Evolutionary conservation across 2,113 vertebrate genomes (phyloP), one percentile per base, ranked within the genome.

Genomic region (Phycodurus eques): DNA sequence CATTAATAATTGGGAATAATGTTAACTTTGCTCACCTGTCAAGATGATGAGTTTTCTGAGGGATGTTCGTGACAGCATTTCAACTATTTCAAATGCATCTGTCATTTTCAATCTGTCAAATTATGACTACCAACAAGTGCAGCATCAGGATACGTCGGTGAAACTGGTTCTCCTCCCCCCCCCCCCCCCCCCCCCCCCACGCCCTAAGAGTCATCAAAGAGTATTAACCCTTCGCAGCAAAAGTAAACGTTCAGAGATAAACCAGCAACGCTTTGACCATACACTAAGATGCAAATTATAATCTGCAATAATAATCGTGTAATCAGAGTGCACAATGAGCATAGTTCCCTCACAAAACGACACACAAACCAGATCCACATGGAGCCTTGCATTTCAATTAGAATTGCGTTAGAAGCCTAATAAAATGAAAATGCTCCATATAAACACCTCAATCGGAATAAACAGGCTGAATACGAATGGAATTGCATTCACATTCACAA

Each of bases 1-100:
- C 65, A 70, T 81, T 63, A 47, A 46, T 77, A 74, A 83, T 74
- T 62, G 19, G 61, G 42, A 75, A 64, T 73, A 71, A 73, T 62
- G 33, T 35, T 68, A 31, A 66, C 51, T 74, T 85, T 80, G 76
- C 63, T 81, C 76, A 80, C 71, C 72, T 81, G 75, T 79, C 75
- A 59, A 59, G 68, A 66, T 22, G 54, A 75, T 20, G 59, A 79
- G 68, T 61, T 72, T 68, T 64, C 76, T 61, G 49, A 47, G 59
- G 61, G 46, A 46, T 67, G 78, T 70, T 27, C 39, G 33, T 39
- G 70, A 80, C 20, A 73, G 72, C 61, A n/a, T 63, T 67, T 67
- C 71, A 71, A 22, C 68, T 71, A 60, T 60, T 54, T 70, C 14
- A 78, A 83, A 85, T 80, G 42, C 70, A 76, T 75, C 73, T 76